Evolutionary conservation across 2,888 invertebrate genomes (phyloP), one percentile per base, ranked within the genome.

Genomic region (Meteorus cinctellus): DNA sequence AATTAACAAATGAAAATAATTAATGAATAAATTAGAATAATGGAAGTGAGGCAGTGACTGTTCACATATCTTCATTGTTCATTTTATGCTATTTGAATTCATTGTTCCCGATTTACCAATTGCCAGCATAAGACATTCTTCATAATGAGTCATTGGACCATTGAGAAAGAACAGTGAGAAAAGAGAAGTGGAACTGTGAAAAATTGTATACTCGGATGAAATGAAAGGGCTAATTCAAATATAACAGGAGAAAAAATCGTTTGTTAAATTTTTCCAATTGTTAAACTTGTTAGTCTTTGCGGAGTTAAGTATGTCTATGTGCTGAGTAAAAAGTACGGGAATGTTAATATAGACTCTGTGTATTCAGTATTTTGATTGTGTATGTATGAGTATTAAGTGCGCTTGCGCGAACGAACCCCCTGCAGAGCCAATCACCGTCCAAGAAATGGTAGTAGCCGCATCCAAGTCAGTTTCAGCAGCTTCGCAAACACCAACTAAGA

Each of bases 401-500:
- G 41, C 66, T 83, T 83, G 82, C 86, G 86, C 86, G 82, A 86
- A 86, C 86, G 84, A 81, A 86, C 88, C 89, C 88, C 89, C 89
- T 83, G 89, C 87, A 78, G 89, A 88, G 89, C 87, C 89, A 89
- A 89, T 89, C 89, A 88, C 88, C 86, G 86, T 84, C 85, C 86
- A 86, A 89, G 89, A 89, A 88, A 88, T 89, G 87, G 89, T 89
- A 88, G 81, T 81, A 81, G 80, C 79, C 67, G 84, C 82, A 82
- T 80, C 83, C 83, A 84, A 87, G 86, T 86, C 85, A 83, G 84
- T 85, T 79, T 51, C 74, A 80, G 77, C 59, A 73, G 55, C 55
- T 55, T 24, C 24, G 55, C 19, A 55, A 55, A 55, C 55, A n/a
- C 55, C 19, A 19, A 19, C n/a, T 55, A 67, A 72, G 76, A 70